Evolutionary conservation across 2,113 vertebrate species (phyloP), one percentile per base, ranked within the genome.

Genomic region (Dolichotis patagonum): DNA sequence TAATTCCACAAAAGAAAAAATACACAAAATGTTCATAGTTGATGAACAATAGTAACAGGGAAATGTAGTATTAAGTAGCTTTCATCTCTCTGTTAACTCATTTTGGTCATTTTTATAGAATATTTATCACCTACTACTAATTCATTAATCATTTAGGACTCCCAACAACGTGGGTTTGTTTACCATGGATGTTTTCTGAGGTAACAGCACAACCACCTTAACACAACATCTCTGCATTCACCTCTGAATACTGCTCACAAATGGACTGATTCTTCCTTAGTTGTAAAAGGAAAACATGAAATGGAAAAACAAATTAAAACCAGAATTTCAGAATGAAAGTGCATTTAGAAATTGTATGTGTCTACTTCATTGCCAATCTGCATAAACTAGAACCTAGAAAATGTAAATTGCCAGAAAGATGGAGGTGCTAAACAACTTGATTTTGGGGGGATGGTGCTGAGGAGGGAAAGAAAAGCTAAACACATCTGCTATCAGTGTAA

Each of bases 1-100:
- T 28, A 81, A 94, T 75, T 75, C 62, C 69, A 85, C 56, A 46
- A 73, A 81, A 90, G 67, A 49, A 87, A 93, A 85, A 75, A 75
- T 26, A 75, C 0, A 62, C 20, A 49, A 38, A 63, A 32, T 32
- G 7, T 83, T 85, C 91, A 82, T 7, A 86, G 52, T 13, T 67
- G 49, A 78, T 63, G 65, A 82, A 75, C 20, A 85, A 77, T 46
- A 60, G 56, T n/a, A 69, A 52, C 58, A 26, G 26, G 43, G 24
- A 62, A 75, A 43, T 49, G 5, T 20, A 67, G 26, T 3, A 0
- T 85, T 52, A 60, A 92, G 19, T 32, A 87, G 41, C 32, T 77
- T 67, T 22, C 87, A 22, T 22, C 22, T 81, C 67, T 87, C 67
- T 87, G 35, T 43, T 63, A 56, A 91, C 67, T 89, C 62, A 58